A percentile compares a stretch with the other conserved stretches of the same genome.
Conservation (phyloP, 2,797 vertebrate genomes). For the Sebastes variabilis region DNA sequence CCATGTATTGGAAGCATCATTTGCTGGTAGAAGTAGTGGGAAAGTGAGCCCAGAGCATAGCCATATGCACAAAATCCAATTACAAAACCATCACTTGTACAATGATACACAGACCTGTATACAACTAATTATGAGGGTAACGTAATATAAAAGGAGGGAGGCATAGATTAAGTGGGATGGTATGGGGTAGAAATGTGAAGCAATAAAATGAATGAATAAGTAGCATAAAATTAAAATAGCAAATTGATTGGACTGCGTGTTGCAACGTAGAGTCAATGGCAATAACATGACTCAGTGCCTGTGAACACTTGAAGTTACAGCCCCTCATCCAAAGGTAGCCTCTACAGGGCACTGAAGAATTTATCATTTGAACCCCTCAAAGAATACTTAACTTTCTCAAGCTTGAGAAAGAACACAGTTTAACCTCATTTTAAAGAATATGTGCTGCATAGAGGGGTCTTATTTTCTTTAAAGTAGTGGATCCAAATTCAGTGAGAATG, state of each 20-base stretch:
- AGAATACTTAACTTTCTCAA: neutral
- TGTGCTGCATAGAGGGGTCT: neutral
- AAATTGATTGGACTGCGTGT: accelerated
- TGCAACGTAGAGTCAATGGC: neutral
- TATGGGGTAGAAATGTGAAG: neutral
- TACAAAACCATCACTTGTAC: neutral
- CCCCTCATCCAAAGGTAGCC: neutral
- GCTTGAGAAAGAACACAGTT: neutral
- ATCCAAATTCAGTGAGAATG: neutral
- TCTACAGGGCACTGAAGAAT: neutral
- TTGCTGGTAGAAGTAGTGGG: too few species aligned
- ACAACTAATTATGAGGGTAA: neutral
- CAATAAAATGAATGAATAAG: neutral
- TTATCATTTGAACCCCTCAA: neutral
- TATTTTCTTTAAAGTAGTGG: neutral
- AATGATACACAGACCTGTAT: neutral
- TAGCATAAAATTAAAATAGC: neutral
- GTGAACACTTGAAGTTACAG: neutral
- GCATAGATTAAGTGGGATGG: neutral
- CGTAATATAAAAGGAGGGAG: neutral
- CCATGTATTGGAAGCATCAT: too few species aligned
- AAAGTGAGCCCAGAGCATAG: too few species aligned
- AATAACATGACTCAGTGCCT: neutral
- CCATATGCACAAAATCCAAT: too few species aligned
- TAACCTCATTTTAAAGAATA: neutral